These are phyloP conservation scores for Cliona cf. orientalis DNA, from an alignment of 37 sponge, comb jelly and placozoan species.

Conservation along the genomic window DNA sequence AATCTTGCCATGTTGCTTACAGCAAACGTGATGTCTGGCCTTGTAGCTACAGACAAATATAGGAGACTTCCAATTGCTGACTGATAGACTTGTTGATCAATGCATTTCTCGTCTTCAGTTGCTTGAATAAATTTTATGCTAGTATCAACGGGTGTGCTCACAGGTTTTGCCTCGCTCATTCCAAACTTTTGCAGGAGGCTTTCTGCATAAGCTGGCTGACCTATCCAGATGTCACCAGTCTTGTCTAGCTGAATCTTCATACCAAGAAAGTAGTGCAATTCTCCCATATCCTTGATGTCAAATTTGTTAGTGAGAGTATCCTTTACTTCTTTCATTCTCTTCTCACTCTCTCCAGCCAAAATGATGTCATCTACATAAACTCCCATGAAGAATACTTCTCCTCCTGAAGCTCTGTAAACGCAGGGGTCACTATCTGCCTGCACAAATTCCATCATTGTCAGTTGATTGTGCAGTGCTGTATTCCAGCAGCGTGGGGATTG, in stretches of 20 bases:
- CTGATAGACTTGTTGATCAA: conserved; percentile 37
- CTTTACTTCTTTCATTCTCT: conserved; percentile 37
- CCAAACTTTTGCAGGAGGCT: conserved; percentile 27
- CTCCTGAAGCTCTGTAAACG: conserved; percentile 24
- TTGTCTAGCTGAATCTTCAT: conserved; percentile 40
- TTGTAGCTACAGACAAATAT: conserved; percentile 38
- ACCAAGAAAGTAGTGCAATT: conserved; percentile 46
- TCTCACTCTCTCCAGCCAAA: conserved; percentile 33
- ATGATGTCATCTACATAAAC: conserved; percentile 41
- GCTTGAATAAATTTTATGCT: conserved; percentile 38
- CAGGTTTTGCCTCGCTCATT: conserved; percentile 35
- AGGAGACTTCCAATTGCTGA: conserved; percentile 52
- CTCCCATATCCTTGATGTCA: conserved; percentile 56
- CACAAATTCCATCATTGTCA: conserved; percentile 52
- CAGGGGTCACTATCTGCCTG: conserved; percentile 67
- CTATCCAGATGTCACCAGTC: conserved; percentile 23
- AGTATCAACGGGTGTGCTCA: conserved; percentile 52
- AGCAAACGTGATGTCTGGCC: conserved; percentile 44
- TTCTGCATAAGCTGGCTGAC: conserved; percentile 36
- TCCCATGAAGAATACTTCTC: conserved; percentile 18
- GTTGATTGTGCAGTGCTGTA: conserved; percentile 36
- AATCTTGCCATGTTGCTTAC: conserved; percentile 45
- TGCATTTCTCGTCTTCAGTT: conserved; percentile 5
- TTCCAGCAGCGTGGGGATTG: conserved; percentile 68
- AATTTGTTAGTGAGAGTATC: conserved; percentile 27